phyloP scores from a whole-genome alignment of 30 jellyfish, hydroid and myxozoan genomes.

The Hydractinia echinata region DNA sequence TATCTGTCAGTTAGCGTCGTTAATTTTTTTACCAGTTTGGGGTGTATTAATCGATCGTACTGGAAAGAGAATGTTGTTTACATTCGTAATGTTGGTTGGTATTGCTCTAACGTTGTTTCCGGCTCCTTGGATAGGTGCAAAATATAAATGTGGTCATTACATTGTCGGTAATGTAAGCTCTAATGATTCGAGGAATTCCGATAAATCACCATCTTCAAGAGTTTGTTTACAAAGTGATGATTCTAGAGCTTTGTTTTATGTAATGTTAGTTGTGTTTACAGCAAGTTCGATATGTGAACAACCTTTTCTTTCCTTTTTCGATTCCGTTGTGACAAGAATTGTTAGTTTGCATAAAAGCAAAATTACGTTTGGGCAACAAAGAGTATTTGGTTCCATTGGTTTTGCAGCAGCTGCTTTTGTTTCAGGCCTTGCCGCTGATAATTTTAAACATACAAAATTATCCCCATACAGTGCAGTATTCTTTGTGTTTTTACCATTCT shows the following conservation, averaged over 20 bases:
- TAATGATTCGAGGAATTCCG: neutral
- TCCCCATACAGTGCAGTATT: neutral
- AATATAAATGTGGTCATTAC: too few species aligned
- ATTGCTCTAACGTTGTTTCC: conserved; percentile 40
- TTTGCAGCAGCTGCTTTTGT: conserved; percentile 52
- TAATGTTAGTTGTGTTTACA: conserved; percentile 49
- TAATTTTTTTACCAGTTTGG: conserved; percentile 55
- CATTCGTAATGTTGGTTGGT: conserved; percentile 23
- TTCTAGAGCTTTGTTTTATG: conserved; percentile 6
- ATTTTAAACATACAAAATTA: neutral
- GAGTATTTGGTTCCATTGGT: conserved; percentile 65
- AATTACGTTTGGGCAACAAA: too few species aligned
- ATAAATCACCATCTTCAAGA: neutral
- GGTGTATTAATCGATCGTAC: conserved; percentile 68
- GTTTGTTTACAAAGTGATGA: too few species aligned
- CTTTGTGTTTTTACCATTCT: too few species aligned
- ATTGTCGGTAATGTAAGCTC: neutral
- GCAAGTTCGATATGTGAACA: neutral
- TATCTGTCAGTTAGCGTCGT: conserved; percentile 53
- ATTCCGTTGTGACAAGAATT: too few species aligned
- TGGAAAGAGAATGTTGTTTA: conserved; percentile 30
- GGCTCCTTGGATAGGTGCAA: conserved; percentile 64
- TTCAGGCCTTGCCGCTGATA: conserved; percentile 49
- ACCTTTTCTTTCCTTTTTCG: too few species aligned
- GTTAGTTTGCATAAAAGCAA: too few species aligned